phyloP scores from a whole-genome alignment of 2,888 invertebrate genomes.

The Desoria tigrina region DNA sequence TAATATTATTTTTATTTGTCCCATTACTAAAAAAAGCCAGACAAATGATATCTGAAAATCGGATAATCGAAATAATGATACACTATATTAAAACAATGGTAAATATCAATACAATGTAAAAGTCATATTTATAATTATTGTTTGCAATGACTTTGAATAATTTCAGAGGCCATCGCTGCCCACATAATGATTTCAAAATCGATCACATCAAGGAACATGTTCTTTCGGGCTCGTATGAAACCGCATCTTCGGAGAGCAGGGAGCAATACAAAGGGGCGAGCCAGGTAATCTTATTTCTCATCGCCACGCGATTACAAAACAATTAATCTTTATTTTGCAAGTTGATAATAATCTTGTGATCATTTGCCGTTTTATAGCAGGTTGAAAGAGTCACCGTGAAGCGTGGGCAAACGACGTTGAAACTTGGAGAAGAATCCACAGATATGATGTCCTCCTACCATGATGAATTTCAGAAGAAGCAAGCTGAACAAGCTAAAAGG shows the following conservation, averaged over 20 bases:
- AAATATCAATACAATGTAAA: no score
- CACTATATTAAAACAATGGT: no score
- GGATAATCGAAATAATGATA: no score
- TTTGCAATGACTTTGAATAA: no score
- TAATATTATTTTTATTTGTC: no score
- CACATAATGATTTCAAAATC: constrained; percentile 61
- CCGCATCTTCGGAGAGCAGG: constrained; percentile 43
- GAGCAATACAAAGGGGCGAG: constrained; percentile 49
- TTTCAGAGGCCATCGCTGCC: constrained; percentile 79
- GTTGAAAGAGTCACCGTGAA: constrained; percentile 55
- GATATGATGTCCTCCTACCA: constrained; percentile 64
- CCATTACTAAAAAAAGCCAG: no score
- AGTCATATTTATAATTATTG: no score
- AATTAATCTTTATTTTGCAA: neutral
- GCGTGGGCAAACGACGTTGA: constrained; percentile 55
- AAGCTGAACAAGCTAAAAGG: constrained; percentile 64
- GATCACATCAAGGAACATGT: constrained; percentile 47
- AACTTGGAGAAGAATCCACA: constrained; percentile 55
- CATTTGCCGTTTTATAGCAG: constrained; percentile 38
- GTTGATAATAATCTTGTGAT: neutral
- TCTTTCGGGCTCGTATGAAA: constrained; percentile 24
- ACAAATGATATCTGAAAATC: no score
- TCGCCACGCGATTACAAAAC: neutral
- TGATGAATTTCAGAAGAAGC: constrained; percentile 68
- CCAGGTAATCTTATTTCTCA: constrained; percentile 32